These are phyloP conservation scores for Tethea ocularis DNA, from an alignment of 2,888 invertebrate genomes.

Conservation along the genomic window DNA sequence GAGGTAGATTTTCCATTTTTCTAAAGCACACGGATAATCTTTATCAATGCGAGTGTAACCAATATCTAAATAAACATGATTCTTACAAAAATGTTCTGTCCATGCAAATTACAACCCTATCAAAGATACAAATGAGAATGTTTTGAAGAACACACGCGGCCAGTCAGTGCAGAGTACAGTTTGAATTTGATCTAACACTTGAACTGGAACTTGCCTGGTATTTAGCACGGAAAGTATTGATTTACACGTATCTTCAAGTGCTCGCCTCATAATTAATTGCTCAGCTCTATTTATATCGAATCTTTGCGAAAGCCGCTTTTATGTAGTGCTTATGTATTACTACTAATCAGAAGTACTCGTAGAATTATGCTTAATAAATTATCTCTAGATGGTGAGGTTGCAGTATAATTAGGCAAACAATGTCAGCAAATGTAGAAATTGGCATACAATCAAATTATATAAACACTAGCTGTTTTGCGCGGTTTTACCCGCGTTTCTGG, in stretches of 20 bases:
- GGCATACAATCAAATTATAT: too few relatives aligned
- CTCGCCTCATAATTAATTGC: constrained; percentile 36
- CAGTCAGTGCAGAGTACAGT: constrained; percentile 46
- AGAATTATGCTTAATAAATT: neutral
- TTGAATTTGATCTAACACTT: constrained; percentile 65
- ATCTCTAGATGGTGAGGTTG: too few relatives aligned
- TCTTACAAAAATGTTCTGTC: too few relatives aligned
- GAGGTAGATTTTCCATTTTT: too few relatives aligned
- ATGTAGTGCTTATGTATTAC: neutral
- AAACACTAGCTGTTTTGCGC: too few relatives aligned
- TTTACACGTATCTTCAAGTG: constrained; percentile 41
- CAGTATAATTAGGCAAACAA: too few relatives aligned
- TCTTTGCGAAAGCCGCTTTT: neutral
- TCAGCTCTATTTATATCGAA: constrained; percentile 33
- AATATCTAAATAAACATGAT: too few relatives aligned
- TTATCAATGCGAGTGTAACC: too few relatives aligned
- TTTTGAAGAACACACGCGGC: constrained; percentile 75
- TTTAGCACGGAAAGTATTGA: constrained; percentile 44
- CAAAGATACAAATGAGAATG: constrained; percentile 46
- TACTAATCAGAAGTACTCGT: too few relatives aligned
- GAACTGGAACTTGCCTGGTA: constrained; percentile 38
- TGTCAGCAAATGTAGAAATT: neutral
- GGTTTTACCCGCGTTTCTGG: too few relatives aligned
- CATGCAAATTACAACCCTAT: constrained; percentile 47
- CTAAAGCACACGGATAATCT: too few relatives aligned